Conservation (phyloP, 1,140 invertebrate species). For the Colletes latitarsis region DNA sequence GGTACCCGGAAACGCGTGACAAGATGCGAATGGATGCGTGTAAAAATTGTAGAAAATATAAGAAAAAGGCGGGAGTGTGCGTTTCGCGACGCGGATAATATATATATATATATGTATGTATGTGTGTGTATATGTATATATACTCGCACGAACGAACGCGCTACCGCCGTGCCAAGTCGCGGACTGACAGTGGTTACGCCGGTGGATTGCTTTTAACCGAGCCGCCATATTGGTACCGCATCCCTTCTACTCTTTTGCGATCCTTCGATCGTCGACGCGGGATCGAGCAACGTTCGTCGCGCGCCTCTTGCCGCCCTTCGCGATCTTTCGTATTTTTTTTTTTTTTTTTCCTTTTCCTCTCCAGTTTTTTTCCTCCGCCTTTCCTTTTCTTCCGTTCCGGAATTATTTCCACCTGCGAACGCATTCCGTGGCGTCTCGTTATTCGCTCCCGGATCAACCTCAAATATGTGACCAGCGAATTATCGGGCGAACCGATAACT, state of each 20-base stretch:
- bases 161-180: conserved; percentile 65
- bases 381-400: not conserved
- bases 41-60: not conserved
- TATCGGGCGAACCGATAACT: too few species aligned
- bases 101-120: not conserved
- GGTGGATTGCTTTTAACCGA: conserved; percentile 75
- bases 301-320: conserved; percentile 9
- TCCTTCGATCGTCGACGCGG: conserved; percentile 22
- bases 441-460: too few species aligned
- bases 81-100: conserved; percentile 12
- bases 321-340: not conserved
- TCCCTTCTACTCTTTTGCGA: conserved; percentile 55
- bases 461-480: too few species aligned
- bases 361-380: not conserved
- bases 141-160: conserved; percentile 33
- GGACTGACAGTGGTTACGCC: conserved; percentile 63
- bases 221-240: conserved; percentile 72
- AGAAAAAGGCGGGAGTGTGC: not conserved
- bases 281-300: not conserved
- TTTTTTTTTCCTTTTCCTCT: not conserved
- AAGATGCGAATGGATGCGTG: too few species aligned
- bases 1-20: too few species aligned
- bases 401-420: not conserved
- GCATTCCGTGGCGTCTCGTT: not conserved
- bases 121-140: too few species aligned